phyloP scores from a whole-genome alignment of 2,888 invertebrate genomes.

The Pelosia muscerda region DNA sequence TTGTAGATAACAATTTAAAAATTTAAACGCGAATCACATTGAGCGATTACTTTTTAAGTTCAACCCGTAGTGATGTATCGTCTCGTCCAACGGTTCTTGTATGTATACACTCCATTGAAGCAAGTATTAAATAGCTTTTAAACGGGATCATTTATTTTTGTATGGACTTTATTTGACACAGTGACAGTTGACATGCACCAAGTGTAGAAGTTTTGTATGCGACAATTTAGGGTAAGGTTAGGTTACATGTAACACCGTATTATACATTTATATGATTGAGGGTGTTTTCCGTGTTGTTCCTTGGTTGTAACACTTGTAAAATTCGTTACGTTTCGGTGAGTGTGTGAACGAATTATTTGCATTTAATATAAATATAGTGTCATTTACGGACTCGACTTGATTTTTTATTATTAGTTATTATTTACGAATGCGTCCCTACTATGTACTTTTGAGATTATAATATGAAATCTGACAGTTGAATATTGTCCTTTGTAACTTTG shows the following conservation, averaged over 20 bases:
- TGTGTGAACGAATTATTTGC: constrained; percentile 44
- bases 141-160: constrained; percentile 77
- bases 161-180: constrained; percentile 66
- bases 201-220: constrained; percentile 71
- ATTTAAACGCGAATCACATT: constrained; percentile 65
- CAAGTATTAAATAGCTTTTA: constrained; percentile 69
- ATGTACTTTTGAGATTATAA: neutral
- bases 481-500: neutral
- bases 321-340: constrained; percentile 43
- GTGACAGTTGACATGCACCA: constrained; percentile 65
- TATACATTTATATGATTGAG: constrained; percentile 44
- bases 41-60: constrained; percentile 50
- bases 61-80: constrained; percentile 6
- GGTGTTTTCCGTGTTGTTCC: constrained; percentile 59
- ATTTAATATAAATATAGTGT: constrained; percentile 31
- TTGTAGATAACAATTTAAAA: constrained; percentile 61
- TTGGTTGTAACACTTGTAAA: constrained; percentile 16
- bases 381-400: constrained; percentile 25
- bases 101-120: constrained; percentile 62
- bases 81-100: constrained; percentile 38
- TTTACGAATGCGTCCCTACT: neutral
- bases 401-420: constrained; percentile 16
- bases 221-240: constrained; percentile 64
- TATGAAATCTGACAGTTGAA: neutral
- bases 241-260: constrained; percentile 54